These are phyloP conservation scores for Margarornis squamiger DNA, from an alignment of 2,797 vertebrate species.

Conservation along the genomic window DNA sequence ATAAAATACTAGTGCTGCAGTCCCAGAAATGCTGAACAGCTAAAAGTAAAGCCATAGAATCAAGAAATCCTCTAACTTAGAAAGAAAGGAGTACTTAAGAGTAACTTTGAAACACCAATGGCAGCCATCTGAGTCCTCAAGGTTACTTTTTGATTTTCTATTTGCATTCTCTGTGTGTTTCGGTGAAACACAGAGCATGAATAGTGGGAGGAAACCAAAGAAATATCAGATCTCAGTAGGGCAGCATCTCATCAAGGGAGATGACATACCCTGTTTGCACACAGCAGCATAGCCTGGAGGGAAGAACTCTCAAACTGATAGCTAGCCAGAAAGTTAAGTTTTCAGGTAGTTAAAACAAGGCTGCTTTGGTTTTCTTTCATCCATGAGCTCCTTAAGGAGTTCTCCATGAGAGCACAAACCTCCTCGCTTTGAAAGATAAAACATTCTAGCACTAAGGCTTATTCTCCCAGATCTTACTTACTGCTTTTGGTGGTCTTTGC, in stretches of 20 bases:
- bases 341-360: constrained; percentile 9
- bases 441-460: neutral
- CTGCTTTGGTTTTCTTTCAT: constrained; percentile 42
- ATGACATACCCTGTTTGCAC: neutral
- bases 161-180: constrained; percentile 21
- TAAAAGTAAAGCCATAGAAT: neutral
- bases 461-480: neutral
- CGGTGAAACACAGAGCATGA: neutral
- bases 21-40: neutral
- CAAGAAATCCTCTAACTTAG: neutral
- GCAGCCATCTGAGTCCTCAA: constrained; percentile 13
- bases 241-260: neutral
- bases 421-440: constrained; percentile 5
- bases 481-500: neutral
- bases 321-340: constrained; percentile 3
- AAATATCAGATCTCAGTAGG: neutral
- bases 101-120: constrained; percentile 31
- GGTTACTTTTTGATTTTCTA: constrained; percentile 26
- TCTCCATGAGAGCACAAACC: neutral
- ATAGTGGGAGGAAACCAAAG: neutral
- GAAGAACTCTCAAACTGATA: neutral
- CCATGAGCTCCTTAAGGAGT: neutral
- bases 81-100: neutral
- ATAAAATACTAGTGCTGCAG: neutral
- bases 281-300: constrained; percentile 25